These are phyloP conservation scores for Acrocera orbiculus DNA, from an alignment of 2,888 invertebrate species.

Conservation along the genomic window DNA sequence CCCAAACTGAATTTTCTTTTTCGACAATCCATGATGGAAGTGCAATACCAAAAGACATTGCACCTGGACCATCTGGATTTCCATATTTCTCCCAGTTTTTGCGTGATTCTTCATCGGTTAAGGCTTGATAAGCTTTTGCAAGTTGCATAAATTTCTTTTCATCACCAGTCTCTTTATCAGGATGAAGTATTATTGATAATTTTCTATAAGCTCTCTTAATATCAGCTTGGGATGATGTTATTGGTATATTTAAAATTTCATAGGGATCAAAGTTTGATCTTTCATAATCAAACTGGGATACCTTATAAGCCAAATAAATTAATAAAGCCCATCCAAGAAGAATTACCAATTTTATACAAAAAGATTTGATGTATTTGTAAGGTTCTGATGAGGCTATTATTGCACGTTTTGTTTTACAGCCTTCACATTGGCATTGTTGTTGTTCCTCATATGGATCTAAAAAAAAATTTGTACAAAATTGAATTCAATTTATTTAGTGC, in stretches of 20 bases:
- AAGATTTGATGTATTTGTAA: slow-evolving; percentile 66
- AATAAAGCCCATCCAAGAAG: slow-evolving; percentile 69
- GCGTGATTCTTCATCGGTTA: slow-evolving; percentile 93
- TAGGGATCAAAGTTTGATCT: slow-evolving; percentile 99
- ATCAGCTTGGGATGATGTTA: slow-evolving; percentile 69
- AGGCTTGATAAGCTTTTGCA: slow-evolving; percentile 79
- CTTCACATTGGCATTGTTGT: slow-evolving; percentile 76
- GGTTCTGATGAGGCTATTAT: slow-evolving; percentile 73
- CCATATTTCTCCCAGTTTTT: slow-evolving; percentile 99
- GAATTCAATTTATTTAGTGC: neutral
- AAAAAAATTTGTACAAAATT: slow-evolving; percentile 16
- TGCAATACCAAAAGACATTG: slow-evolving; percentile 98
- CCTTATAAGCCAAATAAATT: slow-evolving; percentile 69
- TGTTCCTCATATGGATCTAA: slow-evolving; percentile 59
- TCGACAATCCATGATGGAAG: slow-evolving; percentile 99
- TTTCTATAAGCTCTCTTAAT: slow-evolving; percentile 93
- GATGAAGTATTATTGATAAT: slow-evolving; percentile 85
- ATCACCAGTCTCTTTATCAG: slow-evolving; percentile 94
- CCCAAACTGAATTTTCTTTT: slow-evolving; percentile 97
- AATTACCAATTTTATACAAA: slow-evolving; percentile 59
- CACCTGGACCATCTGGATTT: slow-evolving; percentile 98
- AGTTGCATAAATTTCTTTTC: slow-evolving; percentile 95
- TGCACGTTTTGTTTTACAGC: slow-evolving; percentile 68
- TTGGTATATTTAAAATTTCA: slow-evolving; percentile 79
- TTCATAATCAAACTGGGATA: slow-evolving; percentile 94